Base-by-base conservation (phyloP, 2,113 vertebrate genomes). In the Chaenocephalus aceratus region DNA sequence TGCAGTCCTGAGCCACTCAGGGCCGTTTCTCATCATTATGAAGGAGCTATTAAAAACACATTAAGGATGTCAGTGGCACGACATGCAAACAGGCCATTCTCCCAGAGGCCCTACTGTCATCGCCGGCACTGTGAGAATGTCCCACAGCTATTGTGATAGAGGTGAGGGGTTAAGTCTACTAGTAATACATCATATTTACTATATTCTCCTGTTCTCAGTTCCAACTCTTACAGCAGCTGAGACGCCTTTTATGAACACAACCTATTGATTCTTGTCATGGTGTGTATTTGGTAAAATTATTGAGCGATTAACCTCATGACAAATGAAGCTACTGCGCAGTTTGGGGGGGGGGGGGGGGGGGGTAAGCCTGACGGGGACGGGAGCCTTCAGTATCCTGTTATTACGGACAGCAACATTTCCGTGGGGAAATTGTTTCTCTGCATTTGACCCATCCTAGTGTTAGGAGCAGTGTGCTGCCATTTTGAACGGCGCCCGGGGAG, bases 41-140 rank as follows among this genome's bases (percentile, higher is more conserved):
- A 92, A 93, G 77, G 83, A 89, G 89, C 92, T 89, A 93, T 94
- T 93, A 94, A 94, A 93, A 93, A 82, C 91, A 89, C 89, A 93
- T 94, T 93, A 92, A 77, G 76, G 75, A 79, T 78, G 87, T 88
- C 89, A 83, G 76, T 72, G 86, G 80, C 84, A 81, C 62, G 41
- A 74, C 15, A 62, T 82, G 84, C 85, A 89, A 85, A 87, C 89
- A 77, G 75, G 75, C 79, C 77, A 44, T 80, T 85, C 80, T 83
- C 83, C 88, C 81, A 71, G 61, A 83, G 88, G 83, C 81, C 69
- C 67, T n/a, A 53, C 80, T 84, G 88, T 88, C 84, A 79, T 63
- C 13, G 5, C 44, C 26, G 34, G 60, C 72, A n/a, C 72, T 44
- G 61, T 58, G 76, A 75, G 26, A 85, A 80, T 65, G 66, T 84